Conservation (phyloP, 2,888 invertebrate species). For the Meghimatium bilineatum region DNA sequence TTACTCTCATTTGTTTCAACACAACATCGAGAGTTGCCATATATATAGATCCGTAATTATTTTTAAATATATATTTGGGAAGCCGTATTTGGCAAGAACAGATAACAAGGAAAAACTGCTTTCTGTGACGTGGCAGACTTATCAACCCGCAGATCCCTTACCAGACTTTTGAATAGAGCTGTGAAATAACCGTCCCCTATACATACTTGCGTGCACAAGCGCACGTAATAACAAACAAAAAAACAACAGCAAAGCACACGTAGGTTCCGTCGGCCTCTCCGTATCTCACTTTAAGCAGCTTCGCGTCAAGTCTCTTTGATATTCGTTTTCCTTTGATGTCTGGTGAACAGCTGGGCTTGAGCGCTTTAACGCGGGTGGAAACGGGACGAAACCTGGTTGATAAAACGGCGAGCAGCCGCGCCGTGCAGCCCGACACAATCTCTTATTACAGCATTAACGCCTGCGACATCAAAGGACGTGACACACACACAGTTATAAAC, state of each 20-base stretch:
- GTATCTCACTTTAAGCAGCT: conserved; percentile 17
- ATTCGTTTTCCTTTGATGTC: conserved; percentile 35
- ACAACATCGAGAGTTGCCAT: too few species aligned
- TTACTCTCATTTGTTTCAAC: too few species aligned
- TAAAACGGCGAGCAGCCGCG: not conserved
- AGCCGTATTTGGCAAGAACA: too few species aligned
- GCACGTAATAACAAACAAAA: not conserved
- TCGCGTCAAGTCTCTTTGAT: conserved; percentile 39
- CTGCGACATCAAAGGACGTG: conserved; percentile 13
- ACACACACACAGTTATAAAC: not conserved
- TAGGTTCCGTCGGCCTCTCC: not conserved
- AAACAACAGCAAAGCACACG: not conserved
- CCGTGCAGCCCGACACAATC: conserved; percentile 17
- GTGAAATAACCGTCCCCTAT: not conserved
- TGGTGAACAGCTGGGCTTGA: conserved; percentile 26
- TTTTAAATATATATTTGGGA: too few species aligned
- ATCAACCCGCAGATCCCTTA: too few species aligned
- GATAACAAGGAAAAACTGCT: too few species aligned
- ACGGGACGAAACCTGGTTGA: not conserved
- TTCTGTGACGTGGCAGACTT: too few species aligned
- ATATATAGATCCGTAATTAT: too few species aligned
- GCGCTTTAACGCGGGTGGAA: not conserved
- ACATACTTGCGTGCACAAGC: not conserved
- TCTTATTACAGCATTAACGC: conserved; percentile 31
- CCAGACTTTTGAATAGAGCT: not conserved